Conservation (phyloP, 2,113 vertebrate genomes). For the Platichthys flesus region DNA sequence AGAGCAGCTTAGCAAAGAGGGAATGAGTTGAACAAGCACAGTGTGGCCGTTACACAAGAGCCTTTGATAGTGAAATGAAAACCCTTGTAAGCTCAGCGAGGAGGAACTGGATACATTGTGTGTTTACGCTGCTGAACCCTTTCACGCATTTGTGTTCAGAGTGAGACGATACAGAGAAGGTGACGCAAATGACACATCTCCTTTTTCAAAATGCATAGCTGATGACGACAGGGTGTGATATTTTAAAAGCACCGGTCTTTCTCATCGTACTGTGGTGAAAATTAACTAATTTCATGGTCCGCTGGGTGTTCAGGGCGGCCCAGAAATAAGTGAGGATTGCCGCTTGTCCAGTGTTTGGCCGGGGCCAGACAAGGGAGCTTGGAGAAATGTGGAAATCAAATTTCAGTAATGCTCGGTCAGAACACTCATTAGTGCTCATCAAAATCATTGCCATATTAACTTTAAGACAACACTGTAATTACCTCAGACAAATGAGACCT, state of each 20-base stretch:
- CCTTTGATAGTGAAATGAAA: slow-evolving; percentile 40
- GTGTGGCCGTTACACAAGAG: slow-evolving; percentile 22
- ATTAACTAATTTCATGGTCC: slow-evolving; percentile 82
- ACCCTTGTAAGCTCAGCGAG: slow-evolving; percentile 34
- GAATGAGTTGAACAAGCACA: slow-evolving; percentile 26
- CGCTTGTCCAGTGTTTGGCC: slow-evolving; percentile 60
- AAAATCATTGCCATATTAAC: slow-evolving; percentile 36
- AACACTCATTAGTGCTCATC: slow-evolving; percentile 32
- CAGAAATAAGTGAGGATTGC: slow-evolving; percentile 74
- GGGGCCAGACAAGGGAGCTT: slow-evolving; percentile 36
- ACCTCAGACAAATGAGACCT: slow-evolving; percentile 30
- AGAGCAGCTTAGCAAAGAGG: slow-evolving; percentile 5
- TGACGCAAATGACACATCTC: slow-evolving; percentile 35
- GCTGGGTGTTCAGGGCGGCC: slow-evolving; percentile 50
- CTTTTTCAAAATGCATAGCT: slow-evolving; percentile 61
- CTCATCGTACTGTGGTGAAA: slow-evolving; percentile 66
- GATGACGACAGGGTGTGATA: slow-evolving; percentile 70
- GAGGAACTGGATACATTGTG: slow-evolving; percentile 35
- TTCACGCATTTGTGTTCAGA: slow-evolving; percentile 18
- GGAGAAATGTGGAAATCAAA: slow-evolving; percentile 59
- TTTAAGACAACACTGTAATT: slow-evolving; percentile 33
- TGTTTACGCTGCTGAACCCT: slow-evolving; percentile 32
- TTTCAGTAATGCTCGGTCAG: slow-evolving; percentile 19
- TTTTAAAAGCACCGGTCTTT: slow-evolving; percentile 72
- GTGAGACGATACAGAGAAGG: slow-evolving; percentile 19